Conservation (phyloP, 2,113 vertebrate species). For the Microtus oregoni region DNA sequence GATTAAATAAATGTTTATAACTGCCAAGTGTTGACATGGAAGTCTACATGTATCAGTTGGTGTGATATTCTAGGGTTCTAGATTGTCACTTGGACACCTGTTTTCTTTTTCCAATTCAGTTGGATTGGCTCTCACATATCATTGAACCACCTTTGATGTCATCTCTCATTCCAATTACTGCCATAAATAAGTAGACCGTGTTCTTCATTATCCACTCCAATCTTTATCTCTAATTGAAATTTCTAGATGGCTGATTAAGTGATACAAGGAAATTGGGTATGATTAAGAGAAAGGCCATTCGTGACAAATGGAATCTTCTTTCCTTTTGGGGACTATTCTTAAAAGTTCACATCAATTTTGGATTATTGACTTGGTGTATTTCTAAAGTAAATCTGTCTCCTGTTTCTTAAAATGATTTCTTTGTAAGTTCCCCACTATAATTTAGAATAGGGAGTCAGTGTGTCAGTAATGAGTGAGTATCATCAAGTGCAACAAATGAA, state of each 20-base stretch:
- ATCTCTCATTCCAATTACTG: neutral
- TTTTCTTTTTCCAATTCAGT: neutral
- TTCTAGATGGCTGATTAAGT: conserved; percentile 50
- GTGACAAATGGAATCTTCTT: conserved; percentile 5
- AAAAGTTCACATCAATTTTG: conserved; percentile 31
- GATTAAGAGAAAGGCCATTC: neutral
- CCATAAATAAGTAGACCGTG: conserved; percentile 10
- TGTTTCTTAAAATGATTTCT: neutral
- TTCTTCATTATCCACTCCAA: conserved; percentile 5
- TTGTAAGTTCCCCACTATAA: neutral
- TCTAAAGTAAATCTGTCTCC: neutral
- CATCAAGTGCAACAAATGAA: neutral
- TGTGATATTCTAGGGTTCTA: neutral
- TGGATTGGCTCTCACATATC: neutral
- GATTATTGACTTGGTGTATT: neutral
- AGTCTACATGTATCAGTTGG: neutral
- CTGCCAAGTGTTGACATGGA: neutral
- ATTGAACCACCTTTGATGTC: conserved; percentile 27
- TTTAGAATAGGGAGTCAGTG: neutral
- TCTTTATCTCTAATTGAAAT: conserved; percentile 60
- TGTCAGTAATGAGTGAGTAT: neutral
- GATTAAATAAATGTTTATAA: conserved; percentile 9
- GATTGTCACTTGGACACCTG: neutral
- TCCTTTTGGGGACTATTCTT: neutral
- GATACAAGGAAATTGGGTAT: neutral